Conservation (phyloP, 92 coral and sea anemone species). For the Meandrina meandrites region DNA sequence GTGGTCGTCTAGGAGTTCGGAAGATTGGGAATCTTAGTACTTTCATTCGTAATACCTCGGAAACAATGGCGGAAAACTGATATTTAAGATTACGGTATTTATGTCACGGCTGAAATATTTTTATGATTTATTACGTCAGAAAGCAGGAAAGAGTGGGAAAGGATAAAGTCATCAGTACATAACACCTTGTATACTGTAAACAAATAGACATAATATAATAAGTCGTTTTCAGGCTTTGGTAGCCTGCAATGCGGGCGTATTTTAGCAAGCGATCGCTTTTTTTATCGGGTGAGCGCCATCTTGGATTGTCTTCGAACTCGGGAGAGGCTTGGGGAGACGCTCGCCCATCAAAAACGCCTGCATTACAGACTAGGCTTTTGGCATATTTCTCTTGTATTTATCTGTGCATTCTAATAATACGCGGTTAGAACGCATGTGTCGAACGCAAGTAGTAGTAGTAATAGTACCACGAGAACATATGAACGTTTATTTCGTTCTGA, state of each 20-base stretch:
- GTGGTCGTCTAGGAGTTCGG: not conserved
- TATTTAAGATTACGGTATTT: conserved; percentile 3
- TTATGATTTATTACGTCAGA: conserved; percentile 9
- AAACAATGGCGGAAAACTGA: conserved; percentile 17
- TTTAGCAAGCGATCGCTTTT: too few species aligned
- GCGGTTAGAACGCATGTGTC: not conserved
- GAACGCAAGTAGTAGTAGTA: not conserved
- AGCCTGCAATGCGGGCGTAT: too few species aligned
- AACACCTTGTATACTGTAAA: not conserved
- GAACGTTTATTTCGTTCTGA: too few species aligned
- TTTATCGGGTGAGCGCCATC: too few species aligned
- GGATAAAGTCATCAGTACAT: not conserved
- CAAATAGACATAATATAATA: not conserved
- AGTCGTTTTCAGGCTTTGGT: too few species aligned
- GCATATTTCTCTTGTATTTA: not conserved
- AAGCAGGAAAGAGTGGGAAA: not conserved
- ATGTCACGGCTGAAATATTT: not conserved
- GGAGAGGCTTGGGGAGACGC: too few species aligned
- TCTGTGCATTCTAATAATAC: not conserved
- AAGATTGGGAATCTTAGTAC: not conserved
- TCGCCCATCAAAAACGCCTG: too few species aligned
- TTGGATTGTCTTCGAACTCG: too few species aligned
- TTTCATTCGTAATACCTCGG: not conserved
- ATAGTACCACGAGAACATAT: too few species aligned
- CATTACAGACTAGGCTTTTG: too few species aligned